Conservation (phyloP, 2,888 invertebrate species). For the Leptinotarsa tumamoca region DNA sequence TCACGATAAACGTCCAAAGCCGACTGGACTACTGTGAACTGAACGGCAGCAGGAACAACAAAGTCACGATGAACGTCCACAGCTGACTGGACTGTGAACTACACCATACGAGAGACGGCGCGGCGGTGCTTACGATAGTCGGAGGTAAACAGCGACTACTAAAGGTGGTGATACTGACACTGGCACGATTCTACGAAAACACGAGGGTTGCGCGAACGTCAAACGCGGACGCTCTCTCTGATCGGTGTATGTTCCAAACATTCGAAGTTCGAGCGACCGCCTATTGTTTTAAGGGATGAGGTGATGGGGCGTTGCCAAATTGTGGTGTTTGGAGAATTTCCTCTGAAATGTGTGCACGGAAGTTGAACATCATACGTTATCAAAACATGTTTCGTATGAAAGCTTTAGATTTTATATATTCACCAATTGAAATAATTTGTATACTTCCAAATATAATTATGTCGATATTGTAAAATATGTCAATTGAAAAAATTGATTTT, state of each 20-base stretch:
- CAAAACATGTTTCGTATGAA: too few relatives aligned
- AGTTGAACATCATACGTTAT: not conserved
- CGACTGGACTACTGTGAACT: not conserved
- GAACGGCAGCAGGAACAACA: conserved; percentile 23
- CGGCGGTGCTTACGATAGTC: not conserved
- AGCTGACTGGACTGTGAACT: not conserved
- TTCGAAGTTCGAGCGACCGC: conserved; percentile 12
- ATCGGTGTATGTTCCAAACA: conserved; percentile 29
- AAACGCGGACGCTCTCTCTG: conserved; percentile 30
- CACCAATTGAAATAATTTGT: too few relatives aligned
- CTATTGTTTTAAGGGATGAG: conserved; percentile 48
- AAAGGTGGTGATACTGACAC: conserved; percentile 11
- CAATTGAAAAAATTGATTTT: too few relatives aligned
- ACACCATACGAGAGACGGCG: conserved; percentile 7
- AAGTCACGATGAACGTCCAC: not conserved
- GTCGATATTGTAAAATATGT: too few relatives aligned
- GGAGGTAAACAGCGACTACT: not conserved
- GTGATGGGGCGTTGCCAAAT: conserved; percentile 44
- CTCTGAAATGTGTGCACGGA: not conserved
- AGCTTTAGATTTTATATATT: too few relatives aligned
- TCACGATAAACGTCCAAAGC: not conserved
- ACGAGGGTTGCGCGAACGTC: conserved; percentile 40
- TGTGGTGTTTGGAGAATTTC: conserved; percentile 18
- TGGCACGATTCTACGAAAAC: conserved; percentile 21
- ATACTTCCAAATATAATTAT: too few relatives aligned